These are phyloP conservation scores for Lytechinus variegatus DNA, from an alignment of 35 echinoderm and acorn worm species.

Conservation along the genomic window DNA sequence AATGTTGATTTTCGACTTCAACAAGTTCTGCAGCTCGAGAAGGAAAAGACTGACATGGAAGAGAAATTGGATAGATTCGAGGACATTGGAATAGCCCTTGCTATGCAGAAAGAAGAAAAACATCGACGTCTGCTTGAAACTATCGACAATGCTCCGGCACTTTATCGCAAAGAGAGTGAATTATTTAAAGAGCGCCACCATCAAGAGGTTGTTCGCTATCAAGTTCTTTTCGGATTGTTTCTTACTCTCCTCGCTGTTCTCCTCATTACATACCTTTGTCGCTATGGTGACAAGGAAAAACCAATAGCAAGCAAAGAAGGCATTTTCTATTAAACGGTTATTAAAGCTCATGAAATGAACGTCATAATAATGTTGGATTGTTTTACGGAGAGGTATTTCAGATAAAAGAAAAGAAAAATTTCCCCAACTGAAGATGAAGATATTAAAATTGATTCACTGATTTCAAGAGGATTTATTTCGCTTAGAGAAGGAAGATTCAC, in stretches of 20 bases:
- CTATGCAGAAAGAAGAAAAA: slow-evolving; percentile 16
- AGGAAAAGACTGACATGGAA: background rate
- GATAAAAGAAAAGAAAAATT: too few relatives aligned
- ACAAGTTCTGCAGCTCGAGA: background rate
- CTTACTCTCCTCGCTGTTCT: background rate
- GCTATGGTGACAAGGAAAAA: background rate
- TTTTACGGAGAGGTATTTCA: too few relatives aligned
- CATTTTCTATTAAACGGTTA: background rate
- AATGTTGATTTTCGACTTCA: background rate
- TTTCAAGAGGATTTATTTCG: too few relatives aligned
- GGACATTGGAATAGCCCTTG: background rate
- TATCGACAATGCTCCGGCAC: background rate
- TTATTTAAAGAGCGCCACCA: slow-evolving; percentile 25
- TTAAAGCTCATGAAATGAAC: background rate
- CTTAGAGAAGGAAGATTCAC: too few relatives aligned
- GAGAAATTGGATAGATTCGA: slow-evolving; percentile 4
- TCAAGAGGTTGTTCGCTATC: background rate
- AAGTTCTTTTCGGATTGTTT: background rate
- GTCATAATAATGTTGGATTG: too few relatives aligned
- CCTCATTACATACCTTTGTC: background rate
- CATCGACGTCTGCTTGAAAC: background rate
- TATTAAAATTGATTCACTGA: too few relatives aligned
- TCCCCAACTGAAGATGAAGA: too few relatives aligned
- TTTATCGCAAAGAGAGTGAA: slow-evolving; percentile 6
- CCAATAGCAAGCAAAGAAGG: background rate